These are phyloP conservation scores for Drosophila pectinifera DNA, from an alignment of 1,140 invertebrate genomes.

Conservation along the genomic window DNA sequence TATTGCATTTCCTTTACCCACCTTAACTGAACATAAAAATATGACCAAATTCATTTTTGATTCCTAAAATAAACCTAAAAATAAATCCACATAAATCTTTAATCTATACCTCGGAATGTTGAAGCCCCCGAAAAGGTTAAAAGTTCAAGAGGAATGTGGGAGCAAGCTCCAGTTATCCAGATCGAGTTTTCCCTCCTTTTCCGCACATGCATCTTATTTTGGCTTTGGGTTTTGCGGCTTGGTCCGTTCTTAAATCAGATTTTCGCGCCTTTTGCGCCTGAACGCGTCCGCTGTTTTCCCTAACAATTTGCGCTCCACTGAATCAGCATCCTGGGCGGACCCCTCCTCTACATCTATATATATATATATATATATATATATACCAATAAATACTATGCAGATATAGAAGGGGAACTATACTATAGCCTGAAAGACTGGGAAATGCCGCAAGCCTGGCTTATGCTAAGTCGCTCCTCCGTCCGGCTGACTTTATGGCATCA, in stretches of 20 bases:
- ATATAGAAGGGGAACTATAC: conserved; percentile 20
- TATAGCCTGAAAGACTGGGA: conserved; percentile 31
- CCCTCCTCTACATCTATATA: conserved; percentile 6
- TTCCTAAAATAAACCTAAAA: too few species aligned
- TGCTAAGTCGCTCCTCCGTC: conserved; percentile 51
- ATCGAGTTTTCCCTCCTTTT: background rate
- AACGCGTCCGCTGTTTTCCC: conserved; percentile 58
- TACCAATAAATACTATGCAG: background rate
- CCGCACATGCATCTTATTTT: conserved; percentile 7
- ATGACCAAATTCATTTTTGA: too few species aligned
- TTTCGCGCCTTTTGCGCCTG: conserved; percentile 55
- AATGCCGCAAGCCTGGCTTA: conserved; percentile 70
- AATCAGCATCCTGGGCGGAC: conserved; percentile 30
- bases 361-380: background rate
- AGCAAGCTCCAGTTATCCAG: background rate
- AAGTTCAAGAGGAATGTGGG: background rate
- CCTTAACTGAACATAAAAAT: too few species aligned
- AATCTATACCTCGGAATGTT: too few species aligned
- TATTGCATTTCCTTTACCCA: too few species aligned
- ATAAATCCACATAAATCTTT: too few species aligned
- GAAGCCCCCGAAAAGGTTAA: background rate
- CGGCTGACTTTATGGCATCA: conserved; percentile 59
- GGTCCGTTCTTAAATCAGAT: conserved; percentile 54
- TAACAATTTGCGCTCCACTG: conserved; percentile 67
- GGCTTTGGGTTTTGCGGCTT: conserved; percentile 27